Evolutionary conservation across 2,888 invertebrate genomes (phyloP), one percentile per base, ranked within the genome.

Genomic region (Rhagonycha lutea): DNA sequence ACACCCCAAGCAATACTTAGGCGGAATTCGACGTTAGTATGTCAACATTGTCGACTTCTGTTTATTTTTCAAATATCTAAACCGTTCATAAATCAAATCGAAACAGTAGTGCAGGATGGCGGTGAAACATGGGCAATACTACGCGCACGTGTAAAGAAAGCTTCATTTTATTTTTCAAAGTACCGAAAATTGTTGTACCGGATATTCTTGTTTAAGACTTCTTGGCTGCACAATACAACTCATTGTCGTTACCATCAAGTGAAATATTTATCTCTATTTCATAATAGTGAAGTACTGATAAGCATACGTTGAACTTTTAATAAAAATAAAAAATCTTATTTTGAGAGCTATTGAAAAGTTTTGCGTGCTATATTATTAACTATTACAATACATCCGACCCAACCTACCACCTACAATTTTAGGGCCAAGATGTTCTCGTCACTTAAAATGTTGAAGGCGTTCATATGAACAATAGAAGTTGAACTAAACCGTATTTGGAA

Each of bases 141-240:
- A 8, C 47, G 4, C 32, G 47, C 47, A 47, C 47, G 47, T 47
- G 47, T n/a, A n/a, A 47, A 47, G 47, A 47, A 47, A 47, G 47
- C n/a, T 47, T 47, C 47, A 47, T 47, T 47, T 47, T 47, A 47
- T 47, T 47, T 65, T 26, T 65, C 12, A 62, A 65, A 24, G 26
- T 65, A 23, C 63, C 63, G 63, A 24, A 24, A 24, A 24, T 65
- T 63, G 23, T 62, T 74, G 14, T 62, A 76, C 76, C 76, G 76
- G 76, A 76, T 76, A 72, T 72, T 72, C 76, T 70, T 76, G 76
- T 76, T 76, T 76, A 70, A 73, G 26, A 62, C 63, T 68, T 32
- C 23, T 68, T 68, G 47, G n/a, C 29, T 18, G 12, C 32, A 68
- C 68, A 68, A 68, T 68, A 68, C 28, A 47, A 68, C 18, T 14